Conservation (phyloP, 1,140 invertebrate genomes). For the Fopius arisanus region DNA sequence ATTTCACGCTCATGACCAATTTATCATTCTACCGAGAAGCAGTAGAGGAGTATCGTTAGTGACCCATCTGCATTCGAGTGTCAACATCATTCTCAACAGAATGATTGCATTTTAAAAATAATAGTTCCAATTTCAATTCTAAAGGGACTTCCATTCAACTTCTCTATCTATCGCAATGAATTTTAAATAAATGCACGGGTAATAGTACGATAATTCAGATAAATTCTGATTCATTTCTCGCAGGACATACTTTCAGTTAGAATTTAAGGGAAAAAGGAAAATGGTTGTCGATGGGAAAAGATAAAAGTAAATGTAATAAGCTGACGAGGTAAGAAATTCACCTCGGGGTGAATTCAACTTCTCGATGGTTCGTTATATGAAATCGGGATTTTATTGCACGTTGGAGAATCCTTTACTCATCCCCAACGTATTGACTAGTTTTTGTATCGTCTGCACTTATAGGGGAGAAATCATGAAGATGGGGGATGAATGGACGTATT, state of each 20-base stretch:
- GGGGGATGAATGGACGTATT: no score
- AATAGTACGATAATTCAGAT: no score
- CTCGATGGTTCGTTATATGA: conserved; percentile 2
- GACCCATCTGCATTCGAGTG: background rate
- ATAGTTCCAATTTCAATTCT: no score
- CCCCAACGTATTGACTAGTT: background rate
- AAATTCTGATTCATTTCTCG: no score
- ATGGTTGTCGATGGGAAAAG: background rate
- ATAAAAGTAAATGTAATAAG: background rate
- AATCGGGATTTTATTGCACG: background rate
- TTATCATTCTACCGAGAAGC: background rate
- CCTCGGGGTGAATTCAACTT: background rate
- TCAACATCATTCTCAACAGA: background rate
- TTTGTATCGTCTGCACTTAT: background rate
- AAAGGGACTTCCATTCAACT: no score
- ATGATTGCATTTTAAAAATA: background rate
- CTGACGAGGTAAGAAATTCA: background rate
- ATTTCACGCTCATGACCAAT: background rate
- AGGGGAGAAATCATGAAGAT: no score
- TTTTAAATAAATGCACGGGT: no score
- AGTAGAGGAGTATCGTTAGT: background rate
- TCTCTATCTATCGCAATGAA: no score
- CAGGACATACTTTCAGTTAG: background rate
- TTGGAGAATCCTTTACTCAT: background rate
- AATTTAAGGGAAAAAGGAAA: background rate